Evolutionary conservation across 2,888 invertebrate species (phyloP), one percentile per base, ranked within the genome.

Genomic region (Yponomeuta evonymella): DNA sequence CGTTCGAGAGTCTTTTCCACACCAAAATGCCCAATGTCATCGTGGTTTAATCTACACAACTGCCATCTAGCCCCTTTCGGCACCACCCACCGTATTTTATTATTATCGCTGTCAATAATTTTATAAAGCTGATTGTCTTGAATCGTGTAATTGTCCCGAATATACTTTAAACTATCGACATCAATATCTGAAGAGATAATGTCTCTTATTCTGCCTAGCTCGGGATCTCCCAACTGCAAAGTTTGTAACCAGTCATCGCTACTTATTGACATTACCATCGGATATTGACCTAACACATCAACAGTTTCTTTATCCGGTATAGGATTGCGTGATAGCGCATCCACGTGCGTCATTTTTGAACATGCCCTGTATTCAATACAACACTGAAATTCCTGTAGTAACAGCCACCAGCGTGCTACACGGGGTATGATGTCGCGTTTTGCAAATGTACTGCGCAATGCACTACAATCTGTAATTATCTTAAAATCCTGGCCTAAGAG

Each of bases 41-140:
- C 86, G 70, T 88, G 86, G 68, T 81, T 81, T 58, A 76, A 74
- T 10, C 78, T 76, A n/a, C 81, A 75, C 5, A 85, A 71, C 67
- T 82, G 79, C 75, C 76, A 80, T 2, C 81, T 75, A 3, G 75
- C 74, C 2, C 75, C 74, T 15, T 73, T 73, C 0, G 82, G 81
- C 2, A 82, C 83, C 2, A 79, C 78, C 79, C 79, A 85, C 30
- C 76, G 72, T 36, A 75, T 71, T 10, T 69, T 36, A 36, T 72
- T 71, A 62, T 23, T 23, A 23, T 23, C 23, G 1, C 23, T 23
- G 23, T 23, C 23, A 23, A 23, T 23, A 23, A 23, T 75, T 74
- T 1, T 23, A 23, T 23, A 23, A 23, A 23, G 23, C 23, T 23
- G 23, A 23, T 23, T 23, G 23, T 23, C 23, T 23, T 23, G 23